These are phyloP conservation scores for Oostethus manadensis DNA, from an alignment of 2,113 vertebrate genomes.

Conservation along the genomic window DNA sequence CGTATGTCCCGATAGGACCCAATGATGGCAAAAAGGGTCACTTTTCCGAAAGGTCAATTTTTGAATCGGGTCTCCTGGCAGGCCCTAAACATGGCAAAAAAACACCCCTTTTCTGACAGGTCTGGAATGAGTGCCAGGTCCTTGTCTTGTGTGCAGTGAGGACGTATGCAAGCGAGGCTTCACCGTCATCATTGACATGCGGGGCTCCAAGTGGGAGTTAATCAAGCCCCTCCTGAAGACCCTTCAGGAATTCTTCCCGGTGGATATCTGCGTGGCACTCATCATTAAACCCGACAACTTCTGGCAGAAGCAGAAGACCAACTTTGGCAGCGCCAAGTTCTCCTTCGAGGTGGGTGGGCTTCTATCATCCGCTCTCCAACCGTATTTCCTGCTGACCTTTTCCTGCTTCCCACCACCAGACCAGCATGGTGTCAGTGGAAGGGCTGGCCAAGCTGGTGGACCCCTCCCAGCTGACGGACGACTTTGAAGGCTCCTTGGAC, in stretches of 20 bases:
- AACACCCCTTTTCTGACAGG: too few species aligned
- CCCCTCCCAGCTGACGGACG: slow-evolving; percentile 94
- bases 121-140: too few species aligned
- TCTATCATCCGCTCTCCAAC: not conserved
- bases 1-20: too few species aligned
- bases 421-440: slow-evolving; percentile 97
- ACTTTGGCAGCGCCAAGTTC: slow-evolving; percentile 98
- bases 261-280: slow-evolving; percentile 93
- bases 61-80: too few species aligned
- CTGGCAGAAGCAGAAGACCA: slow-evolving; percentile 99
- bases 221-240: slow-evolving; percentile 98
- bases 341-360: slow-evolving; percentile 87
- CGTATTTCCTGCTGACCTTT: not conserved
- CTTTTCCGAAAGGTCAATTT: too few species aligned
- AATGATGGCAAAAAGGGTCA: too few species aligned
- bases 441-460: slow-evolving; percentile 94
- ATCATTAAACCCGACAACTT: slow-evolving; percentile 99
- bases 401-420: slow-evolving; percentile 68
- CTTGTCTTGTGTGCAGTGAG: slow-evolving; percentile 73
- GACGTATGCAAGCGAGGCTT: slow-evolving; percentile 97
- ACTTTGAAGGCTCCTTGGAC: slow-evolving; percentile 95
- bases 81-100: too few species aligned
- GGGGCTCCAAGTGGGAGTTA: slow-evolving; percentile 97
- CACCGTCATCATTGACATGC: slow-evolving; percentile 98
- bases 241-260: slow-evolving; percentile 92